Base-by-base conservation (phyloP, 1,140 invertebrate species). In the Latrodectus geometricus region DNA sequence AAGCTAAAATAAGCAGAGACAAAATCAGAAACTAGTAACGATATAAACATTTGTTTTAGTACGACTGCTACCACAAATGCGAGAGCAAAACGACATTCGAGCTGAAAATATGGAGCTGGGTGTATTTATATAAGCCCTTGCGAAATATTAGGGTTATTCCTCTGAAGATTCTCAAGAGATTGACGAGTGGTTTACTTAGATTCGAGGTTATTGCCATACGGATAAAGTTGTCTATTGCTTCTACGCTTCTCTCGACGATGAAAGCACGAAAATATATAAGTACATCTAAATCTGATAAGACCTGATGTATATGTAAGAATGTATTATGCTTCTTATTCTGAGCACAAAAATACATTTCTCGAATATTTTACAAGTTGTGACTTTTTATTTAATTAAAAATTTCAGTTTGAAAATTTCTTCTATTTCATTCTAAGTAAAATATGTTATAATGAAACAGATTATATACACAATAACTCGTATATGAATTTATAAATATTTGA, bases 101-200 rank as follows among this genome's bases (percentile, higher is more conserved):
- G 35, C n/a, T 14, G 68, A 35, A 80, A 72, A 80, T 80, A 80
- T 70, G 50, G 50, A 80, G 23, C 66, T 21, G 20, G 17, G 65
- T 50, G 23, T 80, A 70, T 80, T 80, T 80, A 70, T 80, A 80
- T 80, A 80, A 70, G 78, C 78, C 66, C n/a, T 0, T 48, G 50
- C 78, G 68, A 80, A 80, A 80, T 80, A 80, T 80, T 80, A 80
- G n/a, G 66, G 68, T 66, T 80, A 80, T 80, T 56, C 49, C 20
- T 50, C 8, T 12, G 15, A 80, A 79, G 65, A 66, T 50, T 70
- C 78, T 50, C 78, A 49, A n/a, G 66, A 48, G 68, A 15, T 70
- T 80, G 65, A 70, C 9, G 66, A 70, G 49, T 21, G 65, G 66
- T 50, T 21, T 65, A 23, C 35, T 17, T 17, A 52, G 52, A 56